Evolutionary conservation across 2,113 vertebrate species (phyloP).

Genomic region (Microtus montanus): DNA sequence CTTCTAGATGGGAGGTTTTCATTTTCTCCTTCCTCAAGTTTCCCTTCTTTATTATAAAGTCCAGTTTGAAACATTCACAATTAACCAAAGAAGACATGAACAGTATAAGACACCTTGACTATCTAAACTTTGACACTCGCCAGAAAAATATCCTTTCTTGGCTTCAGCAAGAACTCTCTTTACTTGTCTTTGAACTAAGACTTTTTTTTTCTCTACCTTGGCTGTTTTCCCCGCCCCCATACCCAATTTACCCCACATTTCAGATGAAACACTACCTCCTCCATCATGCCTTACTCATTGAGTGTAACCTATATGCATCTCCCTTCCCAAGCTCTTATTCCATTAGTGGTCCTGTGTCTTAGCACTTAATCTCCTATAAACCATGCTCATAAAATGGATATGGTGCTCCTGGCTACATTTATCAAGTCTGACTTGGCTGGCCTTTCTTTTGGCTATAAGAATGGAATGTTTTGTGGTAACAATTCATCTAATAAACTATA

Average conservation of each 20-base stretch:
- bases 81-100: neutral
- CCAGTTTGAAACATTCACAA: neutral
- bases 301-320: neutral
- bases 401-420: constrained; percentile 63
- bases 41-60: neutral
- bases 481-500: constrained; percentile 23
- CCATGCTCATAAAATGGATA: constrained; percentile 65
- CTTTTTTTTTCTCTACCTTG: neutral
- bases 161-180: neutral
- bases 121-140: neutral
- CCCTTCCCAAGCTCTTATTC: constrained; percentile 44
- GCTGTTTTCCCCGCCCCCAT: neutral
- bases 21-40: neutral
- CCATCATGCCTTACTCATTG: neutral
- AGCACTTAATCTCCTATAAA: constrained; percentile 63
- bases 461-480: constrained; percentile 50
- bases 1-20: neutral
- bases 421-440: constrained; percentile 66
- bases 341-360: constrained; percentile 49
- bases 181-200: neutral
- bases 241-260: neutral
- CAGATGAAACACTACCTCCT: constrained; percentile 20
- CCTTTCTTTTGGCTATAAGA: constrained; percentile 56
- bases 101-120: neutral
- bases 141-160: neutral